Evolutionary conservation across 2,113 vertebrate species (phyloP).

Genomic region (Ptilorrhoa leucosticta): DNA sequence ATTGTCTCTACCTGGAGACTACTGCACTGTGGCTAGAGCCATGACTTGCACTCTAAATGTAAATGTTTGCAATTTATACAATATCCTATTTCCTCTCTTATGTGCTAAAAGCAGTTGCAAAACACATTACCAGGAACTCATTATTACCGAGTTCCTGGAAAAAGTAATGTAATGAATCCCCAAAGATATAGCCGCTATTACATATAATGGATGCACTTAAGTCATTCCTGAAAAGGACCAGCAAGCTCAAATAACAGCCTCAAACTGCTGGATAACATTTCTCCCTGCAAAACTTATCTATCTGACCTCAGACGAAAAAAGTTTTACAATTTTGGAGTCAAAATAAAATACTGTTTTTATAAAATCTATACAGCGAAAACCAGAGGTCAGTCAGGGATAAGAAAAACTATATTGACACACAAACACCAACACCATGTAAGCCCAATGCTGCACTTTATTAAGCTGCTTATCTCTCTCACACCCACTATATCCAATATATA

Average conservation of each 20-base stretch:
- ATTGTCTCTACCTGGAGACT: neutral
- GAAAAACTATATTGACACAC: neutral
- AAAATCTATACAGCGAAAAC: neutral
- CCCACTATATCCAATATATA: neutral
- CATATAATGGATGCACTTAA: slow-evolving; percentile 48
- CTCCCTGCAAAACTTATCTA: neutral
- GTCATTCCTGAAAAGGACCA: slow-evolving; percentile 1
- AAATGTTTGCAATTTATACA: slow-evolving; percentile 12
- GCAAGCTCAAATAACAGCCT: slow-evolving; percentile 18
- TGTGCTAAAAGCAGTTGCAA: slow-evolving; percentile 27
- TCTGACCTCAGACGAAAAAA: neutral
- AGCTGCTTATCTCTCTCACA: neutral
- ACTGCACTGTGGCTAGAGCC: neutral
- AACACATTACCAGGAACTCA: slow-evolving; percentile 50
- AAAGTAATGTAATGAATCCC: slow-evolving; percentile 37
- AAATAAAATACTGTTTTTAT: neutral
- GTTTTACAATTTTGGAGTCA: neutral
- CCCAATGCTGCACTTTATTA: neutral
- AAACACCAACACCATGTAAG: neutral
- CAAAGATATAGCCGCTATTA: neutral
- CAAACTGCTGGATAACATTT: neutral
- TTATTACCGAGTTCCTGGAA: slow-evolving; percentile 20
- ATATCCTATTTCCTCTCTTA: slow-evolving; percentile 5
- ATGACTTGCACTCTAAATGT: slow-evolving; percentile 8
- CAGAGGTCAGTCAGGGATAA: fast-evolving